Evolutionary conservation across 1,140 invertebrate species (phyloP).

Genomic region (Drosophila ercepeae): DNA sequence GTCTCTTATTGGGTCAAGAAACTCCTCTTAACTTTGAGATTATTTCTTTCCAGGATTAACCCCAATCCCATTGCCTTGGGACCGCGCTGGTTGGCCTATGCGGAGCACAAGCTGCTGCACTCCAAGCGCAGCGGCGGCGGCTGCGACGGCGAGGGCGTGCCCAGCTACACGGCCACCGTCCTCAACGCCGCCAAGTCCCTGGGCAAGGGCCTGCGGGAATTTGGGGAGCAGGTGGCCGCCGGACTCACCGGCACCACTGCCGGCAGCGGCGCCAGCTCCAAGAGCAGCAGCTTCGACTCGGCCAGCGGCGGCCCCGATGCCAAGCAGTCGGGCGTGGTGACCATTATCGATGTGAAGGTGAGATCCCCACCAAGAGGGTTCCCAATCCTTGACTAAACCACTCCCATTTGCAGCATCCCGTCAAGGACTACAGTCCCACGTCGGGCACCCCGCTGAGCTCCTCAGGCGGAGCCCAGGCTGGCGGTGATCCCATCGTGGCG

Average conservation of each 20-base stretch:
- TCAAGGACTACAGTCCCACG: slow-evolving; percentile 81
- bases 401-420: slow-evolving; percentile 58
- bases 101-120: slow-evolving; percentile 93
- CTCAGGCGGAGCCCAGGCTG: slow-evolving; percentile 68
- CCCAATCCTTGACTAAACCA: background rate
- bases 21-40: background rate
- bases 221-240: slow-evolving; percentile 97
- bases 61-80: slow-evolving; percentile 96
- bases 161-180: slow-evolving; percentile 97
- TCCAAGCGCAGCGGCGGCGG: slow-evolving; percentile 94
- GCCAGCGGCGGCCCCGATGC: slow-evolving; percentile 84
- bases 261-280: slow-evolving; percentile 78
- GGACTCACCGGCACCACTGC: slow-evolving; percentile 88
- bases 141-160: slow-evolving; percentile 89
- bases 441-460: slow-evolving; percentile 63
- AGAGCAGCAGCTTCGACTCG: slow-evolving; percentile 82
- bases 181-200: slow-evolving; percentile 97
- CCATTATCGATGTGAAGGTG: slow-evolving; percentile 93
- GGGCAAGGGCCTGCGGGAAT: slow-evolving; percentile 92
- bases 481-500: slow-evolving; percentile 90
- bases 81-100: slow-evolving; percentile 91
- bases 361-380: slow-evolving; percentile 4
- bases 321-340: slow-evolving; percentile 93
- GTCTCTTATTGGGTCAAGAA: too few species aligned
- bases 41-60: slow-evolving; percentile 86